Conservation (phyloP, 1,140 invertebrate genomes). For the Ceratosolen fusciceps region DNA sequence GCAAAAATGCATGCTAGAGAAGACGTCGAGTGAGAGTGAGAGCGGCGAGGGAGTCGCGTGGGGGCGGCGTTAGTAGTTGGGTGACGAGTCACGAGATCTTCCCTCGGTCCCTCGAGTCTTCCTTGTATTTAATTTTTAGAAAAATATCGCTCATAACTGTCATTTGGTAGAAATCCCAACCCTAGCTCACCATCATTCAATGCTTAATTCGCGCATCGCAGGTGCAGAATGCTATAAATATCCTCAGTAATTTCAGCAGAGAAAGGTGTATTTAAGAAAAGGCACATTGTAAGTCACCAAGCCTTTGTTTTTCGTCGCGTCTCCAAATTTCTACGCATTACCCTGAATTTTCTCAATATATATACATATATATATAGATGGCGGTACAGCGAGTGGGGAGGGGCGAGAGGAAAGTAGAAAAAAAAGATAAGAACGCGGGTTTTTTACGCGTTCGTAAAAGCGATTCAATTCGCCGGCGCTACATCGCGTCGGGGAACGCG, state of each 20-base stretch:
- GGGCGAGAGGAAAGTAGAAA: background rate
- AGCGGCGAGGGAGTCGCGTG: constrained; percentile 12
- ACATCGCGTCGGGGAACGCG: constrained; percentile 32
- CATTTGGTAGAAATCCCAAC: constrained; percentile 38
- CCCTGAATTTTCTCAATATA: constrained; percentile 16
- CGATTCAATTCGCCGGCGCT: constrained; percentile 48
- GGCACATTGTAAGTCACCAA: constrained; percentile 9
- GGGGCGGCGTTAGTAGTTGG: no score
- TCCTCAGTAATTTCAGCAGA: constrained; percentile 29
- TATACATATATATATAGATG: background rate
- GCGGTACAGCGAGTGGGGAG: background rate
- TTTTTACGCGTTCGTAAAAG: constrained; percentile 53
- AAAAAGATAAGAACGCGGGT: constrained; percentile 46
- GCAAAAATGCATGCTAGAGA: constrained; percentile 31
- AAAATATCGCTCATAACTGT: constrained; percentile 45
- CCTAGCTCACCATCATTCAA: constrained; percentile 44
- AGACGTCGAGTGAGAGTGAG: no score
- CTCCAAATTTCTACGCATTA: background rate
- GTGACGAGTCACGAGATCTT: background rate
- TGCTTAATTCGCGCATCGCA: constrained; percentile 30
- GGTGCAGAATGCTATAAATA: constrained; percentile 19
- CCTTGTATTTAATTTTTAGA: constrained; percentile 49
- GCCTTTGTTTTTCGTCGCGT: background rate
- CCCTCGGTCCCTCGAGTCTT: background rate
- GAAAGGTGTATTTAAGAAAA: constrained; percentile 46